Evolutionary conservation across 2,113 vertebrate species (phyloP).

Genomic region (Pogona vitticeps): DNA sequence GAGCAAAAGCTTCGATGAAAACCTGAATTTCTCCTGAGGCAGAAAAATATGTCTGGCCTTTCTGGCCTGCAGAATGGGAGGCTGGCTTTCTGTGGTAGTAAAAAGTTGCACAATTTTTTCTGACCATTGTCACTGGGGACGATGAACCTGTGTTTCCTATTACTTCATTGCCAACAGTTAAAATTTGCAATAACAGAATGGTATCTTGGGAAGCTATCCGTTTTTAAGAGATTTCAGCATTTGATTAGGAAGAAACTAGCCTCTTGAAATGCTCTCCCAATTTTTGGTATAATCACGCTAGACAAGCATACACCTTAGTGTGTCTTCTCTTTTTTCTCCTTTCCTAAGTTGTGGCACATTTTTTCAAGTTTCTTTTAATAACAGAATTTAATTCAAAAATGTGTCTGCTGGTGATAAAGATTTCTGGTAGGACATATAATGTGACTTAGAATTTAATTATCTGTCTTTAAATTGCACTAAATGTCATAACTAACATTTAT

Average conservation of each 20-base stretch:
- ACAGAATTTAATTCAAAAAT: neutral
- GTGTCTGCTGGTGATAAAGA: neutral
- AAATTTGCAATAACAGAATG: neutral
- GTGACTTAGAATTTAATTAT: neutral
- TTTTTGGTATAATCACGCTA: neutral
- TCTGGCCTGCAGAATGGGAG: neutral
- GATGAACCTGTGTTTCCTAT: neutral
- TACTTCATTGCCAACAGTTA: neutral
- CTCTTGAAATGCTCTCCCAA: neutral
- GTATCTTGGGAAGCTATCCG: neutral
- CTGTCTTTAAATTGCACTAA: neutral
- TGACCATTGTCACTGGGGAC: no score
- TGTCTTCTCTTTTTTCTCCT: neutral
- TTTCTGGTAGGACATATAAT: neutral
- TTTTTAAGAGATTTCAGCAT: neutral
- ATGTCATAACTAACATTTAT: neutral
- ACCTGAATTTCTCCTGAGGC: neutral
- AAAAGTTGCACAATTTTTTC: no score
- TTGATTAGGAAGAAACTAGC: neutral
- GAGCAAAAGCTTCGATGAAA: neutral
- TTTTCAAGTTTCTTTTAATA: neutral
- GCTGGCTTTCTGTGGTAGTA: no score
- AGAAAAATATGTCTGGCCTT: neutral
- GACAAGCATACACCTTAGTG: neutral
- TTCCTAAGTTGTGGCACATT: neutral